Conservation (phyloP, 2,113 vertebrate species). For the Pelusios castaneus region DNA sequence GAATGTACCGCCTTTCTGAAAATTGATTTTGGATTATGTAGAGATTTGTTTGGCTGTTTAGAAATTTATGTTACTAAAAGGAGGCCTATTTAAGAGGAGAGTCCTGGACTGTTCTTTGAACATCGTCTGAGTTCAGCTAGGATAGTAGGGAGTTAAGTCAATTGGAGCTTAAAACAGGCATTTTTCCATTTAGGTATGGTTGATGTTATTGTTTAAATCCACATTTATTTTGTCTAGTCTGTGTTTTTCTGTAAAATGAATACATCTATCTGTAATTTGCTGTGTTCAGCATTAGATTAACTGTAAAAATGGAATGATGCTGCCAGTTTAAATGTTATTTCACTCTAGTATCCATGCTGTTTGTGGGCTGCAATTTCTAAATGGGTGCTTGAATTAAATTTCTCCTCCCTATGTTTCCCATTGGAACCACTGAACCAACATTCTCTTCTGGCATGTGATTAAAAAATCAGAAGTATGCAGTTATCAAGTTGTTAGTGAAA, state of each 20-base stretch:
- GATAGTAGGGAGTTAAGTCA: background rate
- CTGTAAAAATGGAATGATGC: background rate
- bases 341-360: background rate
- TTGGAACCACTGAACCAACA: background rate
- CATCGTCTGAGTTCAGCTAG: background rate
- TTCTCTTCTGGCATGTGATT: background rate
- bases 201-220: slow-evolving; percentile 1
- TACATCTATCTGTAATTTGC: background rate
- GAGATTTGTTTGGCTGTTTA: background rate
- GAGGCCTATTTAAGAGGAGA: background rate
- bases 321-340: background rate
- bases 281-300: background rate
- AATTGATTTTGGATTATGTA: background rate
- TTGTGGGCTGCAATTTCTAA: background rate
- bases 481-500: background rate
- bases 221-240: background rate
- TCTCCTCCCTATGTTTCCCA: background rate
- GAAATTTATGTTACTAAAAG: background rate
- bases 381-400: background rate
- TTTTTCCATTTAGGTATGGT: background rate
- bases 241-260: slow-evolving; percentile 2
- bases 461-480: background rate
- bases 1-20: background rate
- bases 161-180: background rate
- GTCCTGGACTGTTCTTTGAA: background rate